Evolutionary conservation across 2,113 vertebrate genomes (phyloP), one percentile per base, ranked within the genome.

Genomic region (Semicossyphus pulcher): DNA sequence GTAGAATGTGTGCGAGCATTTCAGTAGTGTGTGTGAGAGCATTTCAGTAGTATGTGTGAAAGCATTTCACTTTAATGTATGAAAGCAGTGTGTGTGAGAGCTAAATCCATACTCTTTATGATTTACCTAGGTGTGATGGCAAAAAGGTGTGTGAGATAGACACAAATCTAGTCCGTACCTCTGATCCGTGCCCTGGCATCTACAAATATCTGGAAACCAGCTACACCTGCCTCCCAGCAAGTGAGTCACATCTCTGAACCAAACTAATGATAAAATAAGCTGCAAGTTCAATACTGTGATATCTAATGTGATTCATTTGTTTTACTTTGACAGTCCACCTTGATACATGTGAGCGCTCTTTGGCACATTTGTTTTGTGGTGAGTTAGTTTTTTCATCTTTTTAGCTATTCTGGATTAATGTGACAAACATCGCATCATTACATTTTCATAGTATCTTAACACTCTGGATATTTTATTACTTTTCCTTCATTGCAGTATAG

Each of bases 121-220:
- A 44, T 7, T 44, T n/a, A 44, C 41, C 41, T 18, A 90, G 88
- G 51, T 88, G 86, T 61, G 48, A 90, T 56, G 85, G 78, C 9
- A 88, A 76, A 63, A 78, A 3, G n/a, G 28, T 11, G 2, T 88
- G 89, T 58, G 84, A 84, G 21, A 7, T 84, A 2, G 72, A 49
- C 39, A 9, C 4, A 5, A 7, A 10, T 1, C 3, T 15, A 1
- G 4, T 83, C 2, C 3, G 0, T 14, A 36, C 31, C 16, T 26
- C 73, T 52, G 57, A 89, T 26, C 80, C 83, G 45, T 89, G 88
- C 39, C 0, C 0, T 1, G 61, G 53, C 20, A 86, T 2, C 68
- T 52, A 8, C 72, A 87, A 87, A 47, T 89, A 86, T 18, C 36
- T 87, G 77, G 32, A 86, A 5, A 81, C 80, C 59, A 74, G n/a